Base-by-base conservation (phyloP, 2,113 vertebrate genomes). In the Trichechus manatus region DNA sequence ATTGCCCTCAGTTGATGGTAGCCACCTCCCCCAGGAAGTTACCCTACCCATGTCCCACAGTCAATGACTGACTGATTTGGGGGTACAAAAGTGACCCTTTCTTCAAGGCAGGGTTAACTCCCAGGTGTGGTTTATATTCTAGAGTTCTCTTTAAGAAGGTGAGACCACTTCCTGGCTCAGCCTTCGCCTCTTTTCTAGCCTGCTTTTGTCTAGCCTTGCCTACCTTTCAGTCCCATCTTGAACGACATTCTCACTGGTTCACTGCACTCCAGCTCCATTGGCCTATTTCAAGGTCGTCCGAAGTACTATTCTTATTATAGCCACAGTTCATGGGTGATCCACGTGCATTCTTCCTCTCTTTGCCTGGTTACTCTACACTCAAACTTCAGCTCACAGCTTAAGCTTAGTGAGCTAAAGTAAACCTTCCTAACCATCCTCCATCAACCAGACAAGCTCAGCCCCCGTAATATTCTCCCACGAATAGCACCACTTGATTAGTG, bases 311-410 rank as follows among this genome's bases (percentile, higher is more conserved):
- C 78, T 93, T 86, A 27, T 86, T 61, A 61, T 23, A 64, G 31
- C 75, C 59, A 75, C n/a, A 88, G 61, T 17, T 89, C 63, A n/a
- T 59, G 56, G 61, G 33, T 92, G 75, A 79, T 83, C 79, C 68
- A 33, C n/a, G n/a, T 82, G 23, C 39, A 72, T 44, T 96, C 44
- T 47, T 87, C 63, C 53, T 84, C 36, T 81, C 59, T 86, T 68
- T 74, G 63, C 64, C 56, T 92, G 66, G 33, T 68, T 94, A 85
- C 85, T 11, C 6, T 20, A 61, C 39, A 90, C n/a, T 93, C 50
- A 74, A 91, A 90, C 53, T 81, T 84, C 44, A 89, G 20, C 42
- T 94, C 74, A 22, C 13, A 79, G n/a, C 44, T 80, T 85, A 79
- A 84, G 84, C 20, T 70, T 93, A 8, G 22, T 1, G n/a, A 89